phyloP scores from a whole-genome alignment of 2,113 vertebrate species.

The Axis porcinus region DNA sequence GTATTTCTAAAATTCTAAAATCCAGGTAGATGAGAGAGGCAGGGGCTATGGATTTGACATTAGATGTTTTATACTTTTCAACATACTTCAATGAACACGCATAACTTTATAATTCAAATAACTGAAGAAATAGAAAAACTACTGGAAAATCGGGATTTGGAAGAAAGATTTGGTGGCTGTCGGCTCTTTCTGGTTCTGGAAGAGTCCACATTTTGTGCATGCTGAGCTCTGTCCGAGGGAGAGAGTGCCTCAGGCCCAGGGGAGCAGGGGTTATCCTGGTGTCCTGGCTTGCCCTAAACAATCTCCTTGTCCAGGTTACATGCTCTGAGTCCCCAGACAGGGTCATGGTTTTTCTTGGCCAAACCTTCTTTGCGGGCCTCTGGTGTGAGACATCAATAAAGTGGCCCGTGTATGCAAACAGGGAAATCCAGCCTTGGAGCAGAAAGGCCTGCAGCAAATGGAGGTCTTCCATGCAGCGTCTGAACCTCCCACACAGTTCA shows the following conservation, averaged over 20 bases:
- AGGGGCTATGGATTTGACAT: background rate
- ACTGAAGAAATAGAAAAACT: background rate
- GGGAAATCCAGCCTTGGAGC: background rate
- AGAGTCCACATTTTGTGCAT: accelerated
- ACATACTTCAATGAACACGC: background rate
- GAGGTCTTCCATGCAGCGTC: accelerated
- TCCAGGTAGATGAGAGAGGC: background rate
- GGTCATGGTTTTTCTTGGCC: background rate
- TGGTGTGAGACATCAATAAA: background rate
- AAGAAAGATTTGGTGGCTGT: accelerated
- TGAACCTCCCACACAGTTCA: accelerated
- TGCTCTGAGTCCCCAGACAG: background rate
- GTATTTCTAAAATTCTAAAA: background rate
- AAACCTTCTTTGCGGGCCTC: background rate
- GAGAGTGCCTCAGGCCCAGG: background rate
- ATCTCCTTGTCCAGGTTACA: background rate
- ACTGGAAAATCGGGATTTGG: background rate
- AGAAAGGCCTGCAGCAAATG: accelerated
- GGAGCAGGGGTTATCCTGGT: too few relatives aligned
- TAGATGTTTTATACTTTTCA: background rate
- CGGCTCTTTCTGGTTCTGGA: background rate
- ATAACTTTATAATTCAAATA: background rate
- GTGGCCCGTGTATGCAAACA: accelerated
- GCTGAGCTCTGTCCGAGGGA: accelerated
- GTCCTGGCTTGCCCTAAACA: background rate